Conservation (phyloP, 2,113 vertebrate genomes). For the Mus musculus region DNA sequence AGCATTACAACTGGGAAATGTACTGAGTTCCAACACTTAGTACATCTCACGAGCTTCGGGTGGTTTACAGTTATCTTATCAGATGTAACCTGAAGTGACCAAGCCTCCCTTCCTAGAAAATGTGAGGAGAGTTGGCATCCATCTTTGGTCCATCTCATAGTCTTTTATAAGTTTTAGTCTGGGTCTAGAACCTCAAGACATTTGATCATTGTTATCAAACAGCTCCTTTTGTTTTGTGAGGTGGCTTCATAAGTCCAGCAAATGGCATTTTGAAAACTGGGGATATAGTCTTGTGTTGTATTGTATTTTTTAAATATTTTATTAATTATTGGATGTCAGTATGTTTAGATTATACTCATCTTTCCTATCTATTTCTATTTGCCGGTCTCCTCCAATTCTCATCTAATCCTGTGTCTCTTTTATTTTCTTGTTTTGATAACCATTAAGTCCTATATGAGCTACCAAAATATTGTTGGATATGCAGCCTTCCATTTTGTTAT, state of each 20-base stretch:
- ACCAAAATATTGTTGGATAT: neutral
- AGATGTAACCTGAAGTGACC: neutral
- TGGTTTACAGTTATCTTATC: neutral
- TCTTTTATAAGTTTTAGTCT: neutral
- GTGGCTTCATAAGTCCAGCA: neutral
- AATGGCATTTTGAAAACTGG: neutral
- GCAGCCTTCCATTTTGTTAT: neutral
- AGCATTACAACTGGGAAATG: neutral
- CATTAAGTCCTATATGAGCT: too few relatives aligned
- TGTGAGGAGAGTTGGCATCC: neutral
- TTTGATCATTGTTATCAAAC: neutral
- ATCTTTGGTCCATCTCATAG: neutral
- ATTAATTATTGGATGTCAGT: neutral
- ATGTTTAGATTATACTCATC: neutral
- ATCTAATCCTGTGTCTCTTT: neutral
- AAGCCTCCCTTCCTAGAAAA: neutral
- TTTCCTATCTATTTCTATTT: neutral
- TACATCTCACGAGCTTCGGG: neutral
- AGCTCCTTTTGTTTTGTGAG: neutral
- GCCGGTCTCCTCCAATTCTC: neutral
- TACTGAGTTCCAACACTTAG: slow-evolving; percentile 28
- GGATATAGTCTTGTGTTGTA: neutral
- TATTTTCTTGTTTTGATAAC: neutral
- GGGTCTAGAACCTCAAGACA: neutral
- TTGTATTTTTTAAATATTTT: neutral